A percentile compares a stretch with the other conserved stretches of the same genome.
Evolutionary conservation across 1,140 invertebrate species (phyloP).

Genomic region (Adoxophyes honmai): DNA sequence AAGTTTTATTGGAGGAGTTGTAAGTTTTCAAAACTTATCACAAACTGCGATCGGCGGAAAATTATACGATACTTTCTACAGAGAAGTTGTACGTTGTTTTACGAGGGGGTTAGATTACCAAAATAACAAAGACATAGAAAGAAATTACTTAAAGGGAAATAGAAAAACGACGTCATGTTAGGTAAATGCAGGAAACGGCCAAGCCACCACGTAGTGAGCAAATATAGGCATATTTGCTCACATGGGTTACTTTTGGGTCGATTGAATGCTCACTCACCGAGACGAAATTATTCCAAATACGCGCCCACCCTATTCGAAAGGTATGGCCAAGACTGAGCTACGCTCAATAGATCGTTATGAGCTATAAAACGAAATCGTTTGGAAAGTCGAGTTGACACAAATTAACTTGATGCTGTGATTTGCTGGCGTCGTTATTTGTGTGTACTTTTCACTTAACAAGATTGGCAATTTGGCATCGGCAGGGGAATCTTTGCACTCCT

Average conservation of each 20-base stretch:
- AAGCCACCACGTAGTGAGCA: too few relatives aligned
- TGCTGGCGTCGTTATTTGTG: slow-evolving; percentile 30
- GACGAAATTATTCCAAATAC: too few relatives aligned
- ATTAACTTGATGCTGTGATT: slow-evolving; percentile 31
- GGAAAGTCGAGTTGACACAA: slow-evolving; percentile 36
- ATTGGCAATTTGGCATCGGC: slow-evolving; percentile 64
- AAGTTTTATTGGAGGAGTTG: slow-evolving; percentile 14
- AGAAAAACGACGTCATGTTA: too few relatives aligned
- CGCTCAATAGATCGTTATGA: neutral
- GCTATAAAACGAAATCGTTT: neutral
- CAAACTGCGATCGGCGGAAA: slow-evolving; percentile 4
- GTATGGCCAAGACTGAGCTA: neutral
- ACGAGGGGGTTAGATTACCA: too few relatives aligned
- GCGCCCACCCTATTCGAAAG: neutral
- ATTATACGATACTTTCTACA: neutral
- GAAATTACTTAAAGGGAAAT: too few relatives aligned
- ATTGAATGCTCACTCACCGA: too few relatives aligned
- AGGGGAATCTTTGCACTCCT: slow-evolving; percentile 45
- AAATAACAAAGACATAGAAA: too few relatives aligned
- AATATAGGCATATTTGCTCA: too few relatives aligned
- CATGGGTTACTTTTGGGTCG: too few relatives aligned
- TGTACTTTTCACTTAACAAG: slow-evolving; percentile 52
- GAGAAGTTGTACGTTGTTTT: too few relatives aligned
- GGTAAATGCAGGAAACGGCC: too few relatives aligned
- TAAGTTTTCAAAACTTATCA: slow-evolving; percentile 3